Evolutionary conservation across 2,888 invertebrate genomes (phyloP), one percentile per base, ranked within the genome.

Genomic region (Hyposoter didymator): DNA sequence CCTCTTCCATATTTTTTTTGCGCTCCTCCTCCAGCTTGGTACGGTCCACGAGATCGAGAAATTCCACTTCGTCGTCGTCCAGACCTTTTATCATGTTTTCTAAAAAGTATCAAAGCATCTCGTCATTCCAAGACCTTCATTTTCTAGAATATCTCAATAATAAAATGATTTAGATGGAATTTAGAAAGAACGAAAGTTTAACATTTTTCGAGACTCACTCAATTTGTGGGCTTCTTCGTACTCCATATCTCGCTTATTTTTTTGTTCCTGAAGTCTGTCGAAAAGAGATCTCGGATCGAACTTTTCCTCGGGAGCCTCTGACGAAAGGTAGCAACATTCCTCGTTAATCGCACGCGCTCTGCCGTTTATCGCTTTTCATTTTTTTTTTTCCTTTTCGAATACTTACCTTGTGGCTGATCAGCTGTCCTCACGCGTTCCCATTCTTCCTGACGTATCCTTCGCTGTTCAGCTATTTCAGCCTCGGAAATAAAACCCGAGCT

Each of bases 61-160:
- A 99, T 87, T 98, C 97, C 0, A 98, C 97, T 94, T 99, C 99
- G 93, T 99, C 99, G 92, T 99, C 99, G 92, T 99, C 99, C 70
- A 99, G 94, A 0, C 99, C 99, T 93, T 98, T 96, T 90, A 97
- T 97, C 95, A 97, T 96, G 94, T 97, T 97, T 92, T 97, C 97
- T 97, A 91, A 6, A 94, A 93, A 49, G 5, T 1, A 59, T 28
- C 28, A 14, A 28, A 28, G 59, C 10, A 5, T 28, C 14, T 14
- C 12, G 14, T 59, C 0, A 19, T 70, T n/a, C 6, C 14, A 39
- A 2, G 6, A 12, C n/a, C 35, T 14, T 10, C 8, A 22, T 52
- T 19, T 49, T 19, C n/a, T 52, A 39, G 8, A 39, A 39, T 39
- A 39, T 39, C 39, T 39, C 39, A 39, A 39, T 47, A 49, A 39